Conservation (phyloP, 2,797 vertebrate genomes). For the Channa striata region DNA sequence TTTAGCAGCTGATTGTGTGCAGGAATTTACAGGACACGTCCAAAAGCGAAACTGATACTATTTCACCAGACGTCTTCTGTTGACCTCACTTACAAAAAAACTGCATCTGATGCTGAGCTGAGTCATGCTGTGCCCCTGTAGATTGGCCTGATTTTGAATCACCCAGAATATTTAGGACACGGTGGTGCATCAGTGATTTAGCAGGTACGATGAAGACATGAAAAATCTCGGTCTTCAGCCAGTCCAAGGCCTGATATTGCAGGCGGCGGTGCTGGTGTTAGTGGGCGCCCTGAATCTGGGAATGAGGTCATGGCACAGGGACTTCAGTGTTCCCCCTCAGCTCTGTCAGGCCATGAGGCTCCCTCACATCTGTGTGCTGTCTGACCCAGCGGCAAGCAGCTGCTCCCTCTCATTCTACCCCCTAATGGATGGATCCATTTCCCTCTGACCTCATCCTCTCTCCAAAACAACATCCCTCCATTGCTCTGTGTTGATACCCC, state of each 20-base stretch:
- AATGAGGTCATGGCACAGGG: conserved; percentile 68
- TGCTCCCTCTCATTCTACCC: conserved; percentile 82
- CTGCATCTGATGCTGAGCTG: conserved; percentile 63
- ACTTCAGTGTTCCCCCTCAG: conserved; percentile 33
- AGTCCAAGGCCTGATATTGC: conserved; percentile 9
- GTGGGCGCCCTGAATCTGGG: conserved; percentile 47
- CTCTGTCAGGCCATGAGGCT: conserved; percentile 51
- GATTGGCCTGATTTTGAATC: conserved; percentile 71
- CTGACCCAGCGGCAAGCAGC: conserved; percentile 79
- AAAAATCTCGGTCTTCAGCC: conserved; percentile 41
- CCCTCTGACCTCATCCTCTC: conserved; percentile 83
- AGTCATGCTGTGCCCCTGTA: conserved; percentile 49
- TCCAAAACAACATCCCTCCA: conserved; percentile 71
- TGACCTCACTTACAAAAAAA: conserved; percentile 50
- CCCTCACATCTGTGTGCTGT: conserved; percentile 77
- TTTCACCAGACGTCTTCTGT: conserved; percentile 12
- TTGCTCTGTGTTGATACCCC: conserved; percentile 44
- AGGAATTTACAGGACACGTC: no score
- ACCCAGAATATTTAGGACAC: conserved; percentile 23
- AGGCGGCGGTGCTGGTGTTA: conserved; percentile 24
- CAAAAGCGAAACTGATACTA: conserved; percentile 24
- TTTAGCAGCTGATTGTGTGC: no score
- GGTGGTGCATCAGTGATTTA: conserved; percentile 11
- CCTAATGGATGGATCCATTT: conserved; percentile 84
- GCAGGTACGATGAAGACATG: conserved; percentile 46